These are phyloP conservation scores for Physeter macrocephalus DNA, from an alignment of 2,113 vertebrate genomes.

Conservation along the genomic window DNA sequence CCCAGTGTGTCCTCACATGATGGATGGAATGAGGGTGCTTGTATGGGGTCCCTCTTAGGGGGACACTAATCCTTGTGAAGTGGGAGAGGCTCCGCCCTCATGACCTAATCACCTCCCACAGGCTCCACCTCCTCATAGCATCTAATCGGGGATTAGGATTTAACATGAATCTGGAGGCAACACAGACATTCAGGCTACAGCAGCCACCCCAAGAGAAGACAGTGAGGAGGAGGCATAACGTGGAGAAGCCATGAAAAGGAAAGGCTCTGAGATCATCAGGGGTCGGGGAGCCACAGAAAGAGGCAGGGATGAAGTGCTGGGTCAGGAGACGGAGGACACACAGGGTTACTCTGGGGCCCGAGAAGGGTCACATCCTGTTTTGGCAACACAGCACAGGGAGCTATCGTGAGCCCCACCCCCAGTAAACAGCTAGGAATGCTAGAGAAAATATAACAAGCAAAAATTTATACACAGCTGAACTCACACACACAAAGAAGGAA, in stretches of 20 bases:
- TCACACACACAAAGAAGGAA: background rate
- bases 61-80: background rate
- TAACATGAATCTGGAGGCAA: background rate
- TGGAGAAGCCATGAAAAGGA: background rate
- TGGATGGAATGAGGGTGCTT: background rate
- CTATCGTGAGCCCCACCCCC: background rate
- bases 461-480: background rate
- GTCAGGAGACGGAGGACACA: background rate
- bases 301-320: background rate
- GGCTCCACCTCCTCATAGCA: background rate
- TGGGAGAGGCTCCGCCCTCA: background rate
- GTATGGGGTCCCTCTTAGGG: background rate
- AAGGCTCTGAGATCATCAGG: background rate
- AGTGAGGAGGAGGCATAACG: background rate
- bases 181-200: background rate
- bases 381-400: background rate
- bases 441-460: background rate
- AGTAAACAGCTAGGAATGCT: background rate
- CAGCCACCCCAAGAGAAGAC: background rate
- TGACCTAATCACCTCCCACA: background rate
- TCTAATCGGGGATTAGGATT: background rate
- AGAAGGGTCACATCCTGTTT: background rate
- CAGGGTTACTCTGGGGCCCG: background rate
- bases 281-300: background rate
- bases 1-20: background rate